These are phyloP conservation scores for Lepus townsendii DNA, from an alignment of 2,797 vertebrate genomes.

Conservation along the genomic window DNA sequence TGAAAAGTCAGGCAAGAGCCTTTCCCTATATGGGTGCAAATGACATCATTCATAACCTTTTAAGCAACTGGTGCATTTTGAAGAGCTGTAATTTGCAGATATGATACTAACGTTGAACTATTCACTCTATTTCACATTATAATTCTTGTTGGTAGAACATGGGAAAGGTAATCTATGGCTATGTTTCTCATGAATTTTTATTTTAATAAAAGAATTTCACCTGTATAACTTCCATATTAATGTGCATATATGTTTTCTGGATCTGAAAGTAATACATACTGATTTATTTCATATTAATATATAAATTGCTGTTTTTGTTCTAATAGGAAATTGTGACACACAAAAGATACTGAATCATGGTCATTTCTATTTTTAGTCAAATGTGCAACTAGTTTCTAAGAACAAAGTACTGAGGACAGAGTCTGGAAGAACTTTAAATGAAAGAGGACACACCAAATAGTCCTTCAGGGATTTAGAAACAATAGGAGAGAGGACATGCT, in stretches of 20 bases:
- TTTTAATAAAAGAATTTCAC: slow-evolving; percentile 66
- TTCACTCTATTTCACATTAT: slow-evolving; percentile 75
- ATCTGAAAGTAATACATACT: slow-evolving; percentile 52
- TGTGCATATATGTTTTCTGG: not conserved
- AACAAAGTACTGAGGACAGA: slow-evolving; percentile 27
- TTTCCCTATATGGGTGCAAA: slow-evolving; percentile 75
- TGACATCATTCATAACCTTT: slow-evolving; percentile 85
- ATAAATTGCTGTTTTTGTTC: slow-evolving; percentile 23
- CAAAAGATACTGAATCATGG: slow-evolving; percentile 25
- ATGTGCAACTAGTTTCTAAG: slow-evolving; percentile 35
- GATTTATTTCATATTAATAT: slow-evolving; percentile 51
- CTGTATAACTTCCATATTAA: slow-evolving; percentile 49
- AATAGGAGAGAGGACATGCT: not conserved
- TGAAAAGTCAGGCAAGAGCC: slow-evolving; percentile 75
- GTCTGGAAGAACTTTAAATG: not conserved
- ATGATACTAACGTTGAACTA: slow-evolving; percentile 77
- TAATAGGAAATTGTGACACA: slow-evolving; percentile 52
- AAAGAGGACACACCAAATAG: not conserved
- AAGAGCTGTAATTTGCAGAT: slow-evolving; percentile 79
- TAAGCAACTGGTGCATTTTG: slow-evolving; percentile 78
- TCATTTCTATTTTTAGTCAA: not conserved
- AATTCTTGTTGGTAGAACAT: slow-evolving; percentile 63
- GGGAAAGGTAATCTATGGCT: slow-evolving; percentile 46
- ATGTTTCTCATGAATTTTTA: slow-evolving; percentile 55
- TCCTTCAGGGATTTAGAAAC: slow-evolving; percentile 55